Evolutionary conservation across 2,888 invertebrate species (phyloP).

Genomic region (Cheilosia variabilis): DNA sequence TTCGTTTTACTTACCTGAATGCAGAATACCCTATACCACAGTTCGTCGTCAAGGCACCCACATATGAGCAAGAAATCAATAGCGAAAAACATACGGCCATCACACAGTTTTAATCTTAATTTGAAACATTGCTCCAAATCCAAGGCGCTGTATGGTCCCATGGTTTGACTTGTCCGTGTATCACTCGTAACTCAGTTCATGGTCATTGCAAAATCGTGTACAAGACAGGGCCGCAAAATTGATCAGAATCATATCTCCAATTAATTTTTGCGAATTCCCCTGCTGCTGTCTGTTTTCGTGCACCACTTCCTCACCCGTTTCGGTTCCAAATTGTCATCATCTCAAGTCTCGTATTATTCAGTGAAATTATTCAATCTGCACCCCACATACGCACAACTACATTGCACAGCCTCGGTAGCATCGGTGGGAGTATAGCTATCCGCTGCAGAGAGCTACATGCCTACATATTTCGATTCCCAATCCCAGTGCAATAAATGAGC

Average conservation of each 20-base stretch:
- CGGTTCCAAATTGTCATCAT: neutral
- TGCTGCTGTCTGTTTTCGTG: neutral
- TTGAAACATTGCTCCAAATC: neutral
- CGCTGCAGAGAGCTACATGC: neutral
- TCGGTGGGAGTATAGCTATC: neutral
- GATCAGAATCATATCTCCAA: conserved; percentile 1
- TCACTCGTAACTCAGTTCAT: neutral
- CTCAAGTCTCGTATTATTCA: neutral
- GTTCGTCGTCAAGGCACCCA: no score
- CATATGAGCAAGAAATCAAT: no score
- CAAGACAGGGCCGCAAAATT: neutral
- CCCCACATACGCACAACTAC: neutral
- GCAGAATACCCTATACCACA: no score
- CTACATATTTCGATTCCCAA: neutral
- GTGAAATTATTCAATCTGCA: conserved; percentile 17
- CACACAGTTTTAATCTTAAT: neutral
- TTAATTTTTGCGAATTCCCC: conserved; percentile 1
- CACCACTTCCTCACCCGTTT: neutral
- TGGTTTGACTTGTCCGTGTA: neutral
- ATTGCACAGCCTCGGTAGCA: neutral
- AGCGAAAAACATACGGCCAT: no score
- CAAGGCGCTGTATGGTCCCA: no score
- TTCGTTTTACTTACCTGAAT: no score
- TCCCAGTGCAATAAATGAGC: conserved; percentile 21
- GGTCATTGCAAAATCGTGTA: neutral